Evolutionary conservation across 2,113 vertebrate genomes (phyloP).

Genomic region (Dascyllus trimaculatus): DNA sequence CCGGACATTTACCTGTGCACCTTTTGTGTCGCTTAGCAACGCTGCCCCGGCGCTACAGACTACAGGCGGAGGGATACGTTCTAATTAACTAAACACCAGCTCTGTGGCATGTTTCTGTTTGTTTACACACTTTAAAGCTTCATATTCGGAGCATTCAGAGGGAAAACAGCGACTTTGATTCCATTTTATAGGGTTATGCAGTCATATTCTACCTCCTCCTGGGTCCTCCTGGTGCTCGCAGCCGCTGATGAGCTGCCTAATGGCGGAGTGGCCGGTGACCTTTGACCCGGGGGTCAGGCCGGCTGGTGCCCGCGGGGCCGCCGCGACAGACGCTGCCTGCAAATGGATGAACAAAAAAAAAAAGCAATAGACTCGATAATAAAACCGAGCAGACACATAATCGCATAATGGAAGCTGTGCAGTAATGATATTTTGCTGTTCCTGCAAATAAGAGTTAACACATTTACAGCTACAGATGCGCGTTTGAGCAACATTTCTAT

Average conservation of each 20-base stretch:
- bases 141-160: no score
- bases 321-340: conserved; percentile 47
- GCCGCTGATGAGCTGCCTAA: conserved; percentile 48
- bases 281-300: conserved; percentile 71
- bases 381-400: conserved; percentile 37
- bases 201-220: background rate
- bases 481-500: background rate
- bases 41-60: background rate
- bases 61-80: conserved; percentile 22
- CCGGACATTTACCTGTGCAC: background rate
- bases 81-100: background rate
- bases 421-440: conserved; percentile 9
- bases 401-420: conserved; percentile 3
- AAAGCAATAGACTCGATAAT: conserved; percentile 52
- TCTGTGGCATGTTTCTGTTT: background rate
- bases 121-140: background rate
- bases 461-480: background rate
- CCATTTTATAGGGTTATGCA: background rate
- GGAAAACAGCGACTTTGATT: no score
- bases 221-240: background rate
- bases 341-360: conserved; percentile 48
- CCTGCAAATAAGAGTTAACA: no score
- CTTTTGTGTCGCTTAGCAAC: background rate
- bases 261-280: conserved; percentile 74
- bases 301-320: conserved; percentile 40